Conservation (phyloP, 2,113 vertebrate genomes). For the Corapipo altera region DNA sequence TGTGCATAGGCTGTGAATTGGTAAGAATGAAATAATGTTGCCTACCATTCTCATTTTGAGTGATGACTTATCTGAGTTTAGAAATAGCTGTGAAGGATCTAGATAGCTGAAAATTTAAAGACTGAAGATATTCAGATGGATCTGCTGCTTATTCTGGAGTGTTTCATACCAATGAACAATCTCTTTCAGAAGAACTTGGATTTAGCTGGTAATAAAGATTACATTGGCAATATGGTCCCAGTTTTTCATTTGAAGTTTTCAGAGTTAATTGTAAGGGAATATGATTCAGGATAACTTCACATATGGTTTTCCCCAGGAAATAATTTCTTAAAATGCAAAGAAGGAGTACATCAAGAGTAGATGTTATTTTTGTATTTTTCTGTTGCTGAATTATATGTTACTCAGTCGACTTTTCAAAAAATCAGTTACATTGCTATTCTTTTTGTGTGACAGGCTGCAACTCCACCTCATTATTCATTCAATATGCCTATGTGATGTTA, state of each 20-base stretch:
- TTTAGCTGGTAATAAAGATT: not conserved
- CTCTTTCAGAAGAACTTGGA: not conserved
- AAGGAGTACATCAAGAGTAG: not conserved
- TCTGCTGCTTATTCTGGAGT: not conserved
- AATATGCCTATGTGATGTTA: constrained; percentile 56
- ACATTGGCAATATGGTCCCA: not conserved
- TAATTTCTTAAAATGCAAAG: not conserved
- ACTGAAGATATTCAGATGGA: not conserved
- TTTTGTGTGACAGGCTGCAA: constrained; percentile 68
- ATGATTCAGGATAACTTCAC: not conserved
- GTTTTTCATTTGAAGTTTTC: not conserved
- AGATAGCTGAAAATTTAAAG: not conserved
- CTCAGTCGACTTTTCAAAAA: constrained; percentile 61
- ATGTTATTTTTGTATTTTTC: not conserved
- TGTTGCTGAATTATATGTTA: constrained; percentile 46
- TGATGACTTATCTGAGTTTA: not conserved
- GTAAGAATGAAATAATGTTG: not conserved
- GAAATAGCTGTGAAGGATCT: not conserved
- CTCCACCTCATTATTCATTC: constrained; percentile 71
- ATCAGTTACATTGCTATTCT: constrained; percentile 40
- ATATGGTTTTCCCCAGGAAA: not conserved
- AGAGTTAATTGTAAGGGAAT: not conserved
- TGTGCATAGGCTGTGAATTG: not conserved
- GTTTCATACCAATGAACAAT: not conserved
- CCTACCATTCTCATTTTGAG: not conserved